Evolutionary conservation across 2,113 vertebrate genomes (phyloP), one percentile per base, ranked within the genome.

Genomic region (Shinisaurus crocodilurus): DNA sequence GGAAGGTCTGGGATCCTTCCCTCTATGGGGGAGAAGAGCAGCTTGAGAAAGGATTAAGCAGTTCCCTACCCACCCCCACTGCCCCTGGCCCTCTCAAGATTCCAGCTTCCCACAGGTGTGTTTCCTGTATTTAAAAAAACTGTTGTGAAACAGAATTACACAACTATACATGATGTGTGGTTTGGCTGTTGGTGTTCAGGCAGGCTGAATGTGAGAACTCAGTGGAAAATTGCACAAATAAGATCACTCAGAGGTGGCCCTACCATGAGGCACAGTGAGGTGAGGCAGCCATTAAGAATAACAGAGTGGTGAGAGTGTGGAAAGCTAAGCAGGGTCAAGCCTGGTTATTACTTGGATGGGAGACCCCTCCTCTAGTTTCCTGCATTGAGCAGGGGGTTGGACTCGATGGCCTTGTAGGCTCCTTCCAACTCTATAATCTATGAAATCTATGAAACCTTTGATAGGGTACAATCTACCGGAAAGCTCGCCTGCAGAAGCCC

Each of bases 171-270:
- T 16, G n/a, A 37, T 9, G 8, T 27, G 16, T 12, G 45, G 27
- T 48, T 45, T 34, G 15, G 63, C 6, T 10, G 20, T 82, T 3
- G 12, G 16, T 16, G 6, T 25, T 63, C 9, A 63, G 34, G n/a
- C 40, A 54, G 29, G 45, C 45, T 81, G 29, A 48, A 81, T 81
- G 20, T 74, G 85, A 82, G 48, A 9, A 50, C 81, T 91, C 2
- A 0, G 77, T 91, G 88, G 87, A 86, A 86, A 81, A 93, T 94
- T 94, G 50, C 16, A 91, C 91, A 82, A 77, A 13, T 79, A 81
- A 45, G 0, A 95, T 96, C 86, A 94, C 48, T 90, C 43, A 25
- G 45, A 54, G 85, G 92, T 94, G 92, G 70, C 76, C 85, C 67
- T 85, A 32, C 81, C 85, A 89, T 90, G 91, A 88, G 32, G 77